Percentiles rank a stretch among this genome's conserved stretches.
Conservation (phyloP, 2,797 vertebrate genomes). For the Coluber constrictor region DNA sequence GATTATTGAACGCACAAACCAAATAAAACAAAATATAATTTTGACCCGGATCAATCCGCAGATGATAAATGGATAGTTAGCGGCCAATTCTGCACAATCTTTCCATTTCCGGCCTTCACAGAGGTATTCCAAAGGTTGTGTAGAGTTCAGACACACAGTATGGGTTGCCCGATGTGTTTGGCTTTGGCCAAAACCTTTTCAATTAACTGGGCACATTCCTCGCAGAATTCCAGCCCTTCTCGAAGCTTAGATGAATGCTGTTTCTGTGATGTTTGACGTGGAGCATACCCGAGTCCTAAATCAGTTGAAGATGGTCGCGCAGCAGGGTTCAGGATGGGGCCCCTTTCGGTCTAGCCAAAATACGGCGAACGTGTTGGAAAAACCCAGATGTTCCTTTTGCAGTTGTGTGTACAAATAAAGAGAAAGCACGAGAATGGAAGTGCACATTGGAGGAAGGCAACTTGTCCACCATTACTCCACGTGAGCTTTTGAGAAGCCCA, state of each 20-base stretch:
- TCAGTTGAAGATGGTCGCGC: background rate
- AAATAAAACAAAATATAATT: slow-evolving; percentile 30
- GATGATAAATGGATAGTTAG: slow-evolving; percentile 85
- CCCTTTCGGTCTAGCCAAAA: background rate
- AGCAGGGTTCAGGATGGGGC: background rate
- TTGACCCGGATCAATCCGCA: slow-evolving; percentile 68
- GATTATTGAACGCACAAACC: slow-evolving; percentile 48
- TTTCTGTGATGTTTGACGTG: slow-evolving; percentile 59
- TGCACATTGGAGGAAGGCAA: background rate
- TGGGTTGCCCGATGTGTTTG: slow-evolving; percentile 81
- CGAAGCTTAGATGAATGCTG: slow-evolving; percentile 57
- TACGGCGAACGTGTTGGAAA: background rate
- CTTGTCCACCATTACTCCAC: background rate
- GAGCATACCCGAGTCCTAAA: slow-evolving; percentile 20
- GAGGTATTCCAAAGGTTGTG: slow-evolving; percentile 88
- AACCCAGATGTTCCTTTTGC: background rate
- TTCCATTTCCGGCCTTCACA: slow-evolving; percentile 91
- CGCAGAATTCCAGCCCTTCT: slow-evolving; percentile 60
- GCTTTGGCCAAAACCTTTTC: slow-evolving; percentile 82
- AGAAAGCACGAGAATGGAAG: background rate
- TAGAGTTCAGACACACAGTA: slow-evolving; percentile 91
- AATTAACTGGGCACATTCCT: slow-evolving; percentile 83
- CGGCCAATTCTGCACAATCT: slow-evolving; percentile 88
- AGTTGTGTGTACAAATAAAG: background rate
- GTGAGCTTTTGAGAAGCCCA: background rate